Conservation (phyloP, 2,888 invertebrate species). For the Abrostola triplasia region DNA sequence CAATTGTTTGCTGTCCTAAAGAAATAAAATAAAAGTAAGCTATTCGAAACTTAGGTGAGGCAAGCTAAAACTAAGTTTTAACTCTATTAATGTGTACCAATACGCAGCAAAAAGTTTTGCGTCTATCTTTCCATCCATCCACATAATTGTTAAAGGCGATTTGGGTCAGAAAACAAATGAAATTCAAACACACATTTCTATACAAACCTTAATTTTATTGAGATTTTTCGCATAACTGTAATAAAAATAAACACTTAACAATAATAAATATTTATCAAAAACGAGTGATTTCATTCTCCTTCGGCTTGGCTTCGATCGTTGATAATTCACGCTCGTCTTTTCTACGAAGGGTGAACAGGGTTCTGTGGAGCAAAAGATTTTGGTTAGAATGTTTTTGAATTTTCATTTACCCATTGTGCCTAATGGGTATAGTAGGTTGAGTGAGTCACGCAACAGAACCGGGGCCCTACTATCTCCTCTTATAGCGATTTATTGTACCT, state of each 20-base stretch:
- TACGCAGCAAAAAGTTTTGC: too few species aligned
- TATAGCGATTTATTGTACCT: too few species aligned
- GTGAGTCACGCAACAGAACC: too few species aligned
- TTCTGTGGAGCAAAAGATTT: constrained; percentile 64
- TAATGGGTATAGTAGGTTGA: too few species aligned
- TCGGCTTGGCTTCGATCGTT: constrained; percentile 64
- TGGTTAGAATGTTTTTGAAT: neutral
- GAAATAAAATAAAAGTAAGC: too few species aligned
- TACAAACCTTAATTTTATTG: constrained; percentile 84
- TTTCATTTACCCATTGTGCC: too few species aligned
- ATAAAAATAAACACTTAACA: constrained; percentile 67
- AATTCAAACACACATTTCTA: constrained; percentile 57
- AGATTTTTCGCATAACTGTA: constrained; percentile 77
- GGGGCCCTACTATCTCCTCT: too few species aligned
- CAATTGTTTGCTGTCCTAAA: too few species aligned
- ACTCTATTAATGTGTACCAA: too few species aligned
- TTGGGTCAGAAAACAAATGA: constrained; percentile 25
- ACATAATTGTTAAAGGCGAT: neutral
- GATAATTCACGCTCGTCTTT: constrained; percentile 62
- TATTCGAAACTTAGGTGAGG: too few species aligned
- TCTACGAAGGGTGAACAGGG: constrained; percentile 70
- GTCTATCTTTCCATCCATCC: too few species aligned
- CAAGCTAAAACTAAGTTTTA: too few species aligned
- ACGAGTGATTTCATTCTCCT: constrained; percentile 80
- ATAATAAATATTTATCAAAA: constrained; percentile 78